Conservation (phyloP, 2,113 vertebrate species). For the Procavia capensis region DNA sequence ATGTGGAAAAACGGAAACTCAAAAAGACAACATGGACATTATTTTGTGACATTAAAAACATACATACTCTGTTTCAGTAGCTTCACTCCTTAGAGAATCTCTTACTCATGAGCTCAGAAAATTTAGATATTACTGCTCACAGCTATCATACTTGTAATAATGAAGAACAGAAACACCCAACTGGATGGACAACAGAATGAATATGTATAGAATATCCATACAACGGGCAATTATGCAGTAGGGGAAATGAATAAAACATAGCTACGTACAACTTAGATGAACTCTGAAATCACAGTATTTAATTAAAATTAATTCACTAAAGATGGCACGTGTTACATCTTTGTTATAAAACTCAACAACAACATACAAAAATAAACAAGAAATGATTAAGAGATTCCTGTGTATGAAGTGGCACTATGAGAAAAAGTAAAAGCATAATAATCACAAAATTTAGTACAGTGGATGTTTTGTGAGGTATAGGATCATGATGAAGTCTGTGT, state of each 20-base stretch:
- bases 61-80: background rate
- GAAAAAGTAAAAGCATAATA: slow-evolving; percentile 1
- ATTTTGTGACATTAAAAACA: slow-evolving; percentile 35
- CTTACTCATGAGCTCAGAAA: background rate
- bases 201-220: background rate
- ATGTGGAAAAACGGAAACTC: background rate
- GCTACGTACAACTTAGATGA: background rate
- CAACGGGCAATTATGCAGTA: background rate
- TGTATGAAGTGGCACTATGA: background rate
- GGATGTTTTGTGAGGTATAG: background rate
- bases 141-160: background rate
- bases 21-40: background rate
- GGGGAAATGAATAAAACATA: background rate
- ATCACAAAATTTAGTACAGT: slow-evolving; percentile 8
- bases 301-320: background rate
- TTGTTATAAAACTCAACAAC: slow-evolving; percentile 51
- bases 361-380: slow-evolving; percentile 1
- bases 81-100: background rate
- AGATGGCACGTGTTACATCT: background rate
- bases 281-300: background rate
- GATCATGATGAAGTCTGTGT: background rate
- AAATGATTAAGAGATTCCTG: background rate
- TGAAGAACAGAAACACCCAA: background rate
- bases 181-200: background rate
- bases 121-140: background rate